Base-by-base conservation (phyloP, 2,888 invertebrate species). In the Aporophyla nigra region DNA sequence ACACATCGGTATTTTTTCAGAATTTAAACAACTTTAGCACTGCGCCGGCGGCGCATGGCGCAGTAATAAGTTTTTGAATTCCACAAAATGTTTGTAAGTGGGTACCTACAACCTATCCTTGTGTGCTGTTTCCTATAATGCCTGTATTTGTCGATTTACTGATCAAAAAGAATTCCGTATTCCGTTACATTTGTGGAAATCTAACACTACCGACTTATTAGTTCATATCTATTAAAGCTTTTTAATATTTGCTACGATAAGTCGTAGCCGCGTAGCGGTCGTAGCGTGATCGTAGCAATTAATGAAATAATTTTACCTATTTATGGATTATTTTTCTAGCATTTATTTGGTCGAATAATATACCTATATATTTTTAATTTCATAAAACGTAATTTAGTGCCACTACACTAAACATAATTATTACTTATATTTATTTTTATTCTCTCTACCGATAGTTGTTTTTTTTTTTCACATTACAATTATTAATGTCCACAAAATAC, bases 261-360 rank as follows among this genome's bases (percentile, higher is more conserved):
- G 7, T 69, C 65, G 73, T 83, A 81, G 73, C 73, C 51, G 59
- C 73, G 79, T 81, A 83, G 73, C 56, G n/a, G 16, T 19, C 33
- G 78, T 78, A 83, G 78, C 72, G 10, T 14, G 6, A 49, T 19
- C 21, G 40, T 49, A 59, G 46, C n/a, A 68, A 61, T 46, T 19
- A 14, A 76, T 51, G 9, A 40, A 33, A 33, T 33, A 33, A 40
- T 0, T 46, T 43, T 9, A 10, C 4, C 5, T 12, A 6, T 16
- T 5, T 40, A 62, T 70, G 7, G n/a, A 24, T 6, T 19, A 19
- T 24, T 6, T 9, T 16, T 27, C 4, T 27, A 27, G 19, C 2
- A 5, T 59, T 46, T 27, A 21, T 24, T 43, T 43, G 7, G 0
- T 24, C 12, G 43, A 46, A 9, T 46, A 46, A n/a, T n/a, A 40